Base-by-base conservation (phyloP, 2,888 invertebrate species). In the Platycheirus rosarum region DNA sequence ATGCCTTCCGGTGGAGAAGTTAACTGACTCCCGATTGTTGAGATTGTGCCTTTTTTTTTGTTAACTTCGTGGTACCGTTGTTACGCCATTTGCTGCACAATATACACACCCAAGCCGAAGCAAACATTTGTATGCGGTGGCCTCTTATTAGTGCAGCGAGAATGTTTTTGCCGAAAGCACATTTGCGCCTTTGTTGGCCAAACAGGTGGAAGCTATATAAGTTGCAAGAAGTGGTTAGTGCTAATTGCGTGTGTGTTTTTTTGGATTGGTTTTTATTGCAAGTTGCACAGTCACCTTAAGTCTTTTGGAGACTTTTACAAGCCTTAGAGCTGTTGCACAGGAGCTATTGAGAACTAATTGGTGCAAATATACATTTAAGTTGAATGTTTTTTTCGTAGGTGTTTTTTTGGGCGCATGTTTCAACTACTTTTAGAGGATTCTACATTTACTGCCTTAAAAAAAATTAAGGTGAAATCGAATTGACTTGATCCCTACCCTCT, bases 1-100 rank as follows among this genome's bases (percentile, higher is more conserved):
- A 82, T 82, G 82, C 82, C 82, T 77, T 82, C 71, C 77, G 71
- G 77, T 57, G 82, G 66, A 73, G 57, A 82, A 68, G 71, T 73
- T 65, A 57, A 66, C 51, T 29, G 65, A 71, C 35, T 53, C 57
- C 55, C 14, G 51, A 42, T 29, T 55, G 55, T 32, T 44, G 11
- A 32, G 65, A 16, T 2, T 23, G 20, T 16, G 18, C 37, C 18
- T 53, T 62, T 55, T 55, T 62, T 35, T 32, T 35, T 42, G 14
- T 32, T n/a, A n/a, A n/a, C n/a, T 44, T 2, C 13, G 23, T 37
- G 46, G 46, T 14, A 44, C 32, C n/a, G 49, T 20, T 26, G 60
- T 32, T 57, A 53, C 62, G n/a, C 37, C 18, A 14, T 48, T 42
- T 32, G 49, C 53, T 60, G 29, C 29, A 48, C 14, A 14, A 29